These are phyloP conservation scores for Potamilus streckersoni DNA, from an alignment of 1,140 invertebrate species.

Conservation along the genomic window DNA sequence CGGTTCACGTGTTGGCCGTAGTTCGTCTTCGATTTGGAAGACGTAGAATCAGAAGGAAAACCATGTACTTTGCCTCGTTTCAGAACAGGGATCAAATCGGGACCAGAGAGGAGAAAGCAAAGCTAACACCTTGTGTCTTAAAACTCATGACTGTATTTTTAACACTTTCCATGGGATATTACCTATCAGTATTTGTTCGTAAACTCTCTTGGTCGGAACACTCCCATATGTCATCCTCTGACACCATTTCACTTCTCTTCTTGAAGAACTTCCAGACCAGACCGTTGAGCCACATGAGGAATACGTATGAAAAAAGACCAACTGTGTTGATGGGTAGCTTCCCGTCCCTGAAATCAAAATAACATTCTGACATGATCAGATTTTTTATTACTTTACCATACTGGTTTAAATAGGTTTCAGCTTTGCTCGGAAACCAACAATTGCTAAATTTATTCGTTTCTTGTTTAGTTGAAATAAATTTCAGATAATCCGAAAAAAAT, in stretches of 20 bases:
- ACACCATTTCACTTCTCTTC: conserved; percentile 4
- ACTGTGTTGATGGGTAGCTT: conserved; percentile 23
- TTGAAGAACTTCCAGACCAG: conserved; percentile 24
- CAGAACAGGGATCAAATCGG: too few relatives aligned
- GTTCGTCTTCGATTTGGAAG: too few relatives aligned
- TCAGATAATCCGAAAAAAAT: too few relatives aligned
- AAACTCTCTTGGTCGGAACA: conserved; percentile 15
- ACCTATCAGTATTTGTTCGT: conserved; percentile 23
- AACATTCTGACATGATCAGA: too few relatives aligned
- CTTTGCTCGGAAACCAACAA: too few relatives aligned
- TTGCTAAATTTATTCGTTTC: too few relatives aligned
- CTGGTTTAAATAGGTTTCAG: too few relatives aligned
- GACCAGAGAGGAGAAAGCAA: background rate
- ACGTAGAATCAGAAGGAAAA: too few relatives aligned
- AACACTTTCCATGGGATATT: background rate
- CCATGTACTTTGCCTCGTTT: too few relatives aligned
- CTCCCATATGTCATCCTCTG: conserved; percentile 24
- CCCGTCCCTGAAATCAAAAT: conserved; percentile 14
- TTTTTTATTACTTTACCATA: too few relatives aligned
- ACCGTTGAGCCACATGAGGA: conserved; percentile 22
- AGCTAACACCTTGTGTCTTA: background rate
- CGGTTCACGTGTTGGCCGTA: too few relatives aligned
- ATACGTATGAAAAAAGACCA: conserved; percentile 28
- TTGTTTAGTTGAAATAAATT: too few relatives aligned
- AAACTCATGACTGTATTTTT: background rate